Percentiles rank a stretch among this genome's conserved stretches.
Evolutionary conservation across 2,113 vertebrate species (phyloP).

Genomic region (Osmerus eperlanus): DNA sequence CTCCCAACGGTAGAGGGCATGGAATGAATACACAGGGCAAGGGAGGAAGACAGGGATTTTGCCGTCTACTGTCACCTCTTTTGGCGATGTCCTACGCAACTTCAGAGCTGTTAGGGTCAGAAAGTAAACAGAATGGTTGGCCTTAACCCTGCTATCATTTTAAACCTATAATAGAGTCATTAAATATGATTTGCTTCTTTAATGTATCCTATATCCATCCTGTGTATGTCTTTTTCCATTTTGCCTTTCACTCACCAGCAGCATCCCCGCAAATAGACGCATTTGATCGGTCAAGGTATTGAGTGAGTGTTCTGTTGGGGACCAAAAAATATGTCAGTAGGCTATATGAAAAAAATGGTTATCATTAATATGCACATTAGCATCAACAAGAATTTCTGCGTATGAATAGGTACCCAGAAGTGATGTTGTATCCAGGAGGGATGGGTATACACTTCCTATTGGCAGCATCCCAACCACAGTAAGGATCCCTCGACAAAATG

Average conservation of each 20-base stretch:
- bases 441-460: constrained; percentile 68
- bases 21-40: constrained; percentile 76
- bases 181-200: no score
- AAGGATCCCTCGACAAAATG: constrained; percentile 77
- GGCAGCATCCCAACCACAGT: constrained; percentile 75
- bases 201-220: no score
- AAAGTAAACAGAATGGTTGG: background rate
- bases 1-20: constrained; percentile 78
- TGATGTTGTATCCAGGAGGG: constrained; percentile 64
- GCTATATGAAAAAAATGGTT: no score
- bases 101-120: constrained; percentile 58
- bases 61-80: constrained; percentile 67
- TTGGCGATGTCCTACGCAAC: constrained; percentile 62
- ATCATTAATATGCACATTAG: background rate
- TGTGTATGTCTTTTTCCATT: no score
- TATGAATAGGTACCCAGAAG: constrained; percentile 54
- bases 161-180: no score
- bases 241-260: constrained; percentile 64
- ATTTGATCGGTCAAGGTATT: constrained; percentile 74
- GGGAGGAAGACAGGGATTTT: constrained; percentile 73
- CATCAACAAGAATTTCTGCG: background rate
- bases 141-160: no score
- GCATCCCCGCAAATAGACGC: constrained; percentile 69
- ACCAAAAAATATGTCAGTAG: constrained; percentile 9
- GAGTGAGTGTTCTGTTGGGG: constrained; percentile 64